phyloP scores from a whole-genome alignment of 1,140 invertebrate species.

The Antheraea pernyi region DNA sequence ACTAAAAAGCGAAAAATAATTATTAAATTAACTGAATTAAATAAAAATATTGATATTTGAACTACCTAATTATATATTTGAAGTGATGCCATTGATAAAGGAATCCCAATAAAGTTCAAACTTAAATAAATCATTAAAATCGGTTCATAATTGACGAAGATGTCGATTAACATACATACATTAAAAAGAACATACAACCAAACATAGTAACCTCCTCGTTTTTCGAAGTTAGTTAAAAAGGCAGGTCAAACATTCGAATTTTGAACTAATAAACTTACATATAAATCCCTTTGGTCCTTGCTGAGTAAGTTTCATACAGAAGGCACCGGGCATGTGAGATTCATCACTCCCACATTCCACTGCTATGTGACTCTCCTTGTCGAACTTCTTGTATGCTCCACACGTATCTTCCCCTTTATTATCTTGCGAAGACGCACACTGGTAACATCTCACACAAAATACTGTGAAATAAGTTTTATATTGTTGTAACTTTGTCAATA shows the following conservation, averaged over 20 bases:
- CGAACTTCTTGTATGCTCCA: conserved; percentile 91
- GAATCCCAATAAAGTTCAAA: too few species aligned
- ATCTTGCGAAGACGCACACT: conserved; percentile 91
- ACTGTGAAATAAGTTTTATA: conserved; percentile 68
- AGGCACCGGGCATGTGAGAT: conserved; percentile 93
- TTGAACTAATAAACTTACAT: conserved; percentile 82
- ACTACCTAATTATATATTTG: too few species aligned
- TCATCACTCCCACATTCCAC: conserved; percentile 95
- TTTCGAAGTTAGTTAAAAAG: too few species aligned
- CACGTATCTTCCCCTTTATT: conserved; percentile 86
- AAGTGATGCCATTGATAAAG: too few species aligned
- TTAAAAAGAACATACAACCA: too few species aligned
- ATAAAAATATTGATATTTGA: too few species aligned
- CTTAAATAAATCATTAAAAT: too few species aligned
- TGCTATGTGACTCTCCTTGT: conserved; percentile 88
- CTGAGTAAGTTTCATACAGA: conserved; percentile 94
- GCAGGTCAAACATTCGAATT: not conserved
- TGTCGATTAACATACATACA: too few species aligned
- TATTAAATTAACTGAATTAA: too few species aligned
- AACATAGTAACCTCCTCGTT: too few species aligned
- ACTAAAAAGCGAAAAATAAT: too few species aligned
- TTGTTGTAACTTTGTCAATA: not conserved
- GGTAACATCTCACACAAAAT: conserved; percentile 89
- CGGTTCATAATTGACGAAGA: too few species aligned
- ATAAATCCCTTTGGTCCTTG: conserved; percentile 95